Conservation (phyloP, 2,888 invertebrate genomes). For the Mechanitis mazaeus region DNA sequence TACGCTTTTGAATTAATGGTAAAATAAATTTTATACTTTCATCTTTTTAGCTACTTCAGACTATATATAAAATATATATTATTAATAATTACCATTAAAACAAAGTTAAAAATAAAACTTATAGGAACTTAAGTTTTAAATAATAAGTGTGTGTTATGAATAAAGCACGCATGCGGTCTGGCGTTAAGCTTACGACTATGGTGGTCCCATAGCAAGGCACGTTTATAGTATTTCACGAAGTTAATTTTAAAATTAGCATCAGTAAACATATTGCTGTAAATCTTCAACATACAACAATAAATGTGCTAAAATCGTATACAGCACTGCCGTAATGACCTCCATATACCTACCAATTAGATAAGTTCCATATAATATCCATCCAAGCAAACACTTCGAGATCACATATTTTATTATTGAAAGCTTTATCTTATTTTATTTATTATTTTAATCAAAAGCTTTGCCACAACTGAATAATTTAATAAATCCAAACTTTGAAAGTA, state of each 20-base stretch:
- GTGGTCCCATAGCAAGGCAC: conserved; percentile 65
- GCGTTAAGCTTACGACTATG: conserved; percentile 38
- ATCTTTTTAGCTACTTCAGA: too few relatives aligned
- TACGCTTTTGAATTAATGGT: too few relatives aligned
- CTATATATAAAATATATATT: too few relatives aligned
- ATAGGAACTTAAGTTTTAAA: conserved; percentile 36
- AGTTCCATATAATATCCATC: neutral
- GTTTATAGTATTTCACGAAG: conserved; percentile 70
- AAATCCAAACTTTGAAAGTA: too few relatives aligned
- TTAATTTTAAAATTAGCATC: conserved; percentile 74
- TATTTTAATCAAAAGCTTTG: too few relatives aligned
- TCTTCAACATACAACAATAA: conserved; percentile 49
- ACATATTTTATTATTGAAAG: too few relatives aligned
- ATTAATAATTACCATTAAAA: neutral
- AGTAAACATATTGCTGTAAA: conserved; percentile 62
- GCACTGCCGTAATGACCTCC: conserved; percentile 19
- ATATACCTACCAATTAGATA: neutral
- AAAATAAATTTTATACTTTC: too few relatives aligned
- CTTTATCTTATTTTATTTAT: too few relatives aligned
- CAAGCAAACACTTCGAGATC: neutral
- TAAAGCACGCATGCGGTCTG: conserved; percentile 37
- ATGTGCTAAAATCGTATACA: conserved; percentile 40
- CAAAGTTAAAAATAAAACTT: conserved; percentile 22
- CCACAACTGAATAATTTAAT: too few relatives aligned
- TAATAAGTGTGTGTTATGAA: conserved; percentile 40